Evolutionary conservation across 35 echinoderm and acorn worm species (phyloP).

Genomic region (Amphiura filiformis): DNA sequence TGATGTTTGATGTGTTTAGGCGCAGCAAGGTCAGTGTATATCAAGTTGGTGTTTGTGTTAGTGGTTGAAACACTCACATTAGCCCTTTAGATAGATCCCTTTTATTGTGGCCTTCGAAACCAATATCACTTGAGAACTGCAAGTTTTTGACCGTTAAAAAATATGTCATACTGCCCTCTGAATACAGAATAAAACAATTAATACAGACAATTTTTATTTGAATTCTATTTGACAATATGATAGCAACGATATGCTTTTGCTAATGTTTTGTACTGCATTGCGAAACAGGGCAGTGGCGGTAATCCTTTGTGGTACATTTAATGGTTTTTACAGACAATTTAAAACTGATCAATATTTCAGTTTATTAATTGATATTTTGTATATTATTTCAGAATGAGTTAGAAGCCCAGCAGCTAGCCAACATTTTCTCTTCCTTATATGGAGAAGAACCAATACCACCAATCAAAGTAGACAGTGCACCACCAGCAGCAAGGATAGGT

Average conservation of each 20-base stretch:
- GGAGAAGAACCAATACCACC: conserved; percentile 53
- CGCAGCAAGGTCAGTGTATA: conserved; percentile 72
- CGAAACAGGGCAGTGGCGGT: too few relatives aligned
- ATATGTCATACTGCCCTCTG: too few relatives aligned
- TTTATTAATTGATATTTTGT: background rate
- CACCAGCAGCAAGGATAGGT: conserved; percentile 81
- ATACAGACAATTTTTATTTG: background rate
- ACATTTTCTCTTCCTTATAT: conserved; percentile 73
- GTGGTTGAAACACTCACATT: background rate
- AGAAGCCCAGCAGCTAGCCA: conserved; percentile 57
- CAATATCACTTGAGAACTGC: too few relatives aligned
- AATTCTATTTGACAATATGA: too few relatives aligned
- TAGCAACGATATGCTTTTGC: background rate
- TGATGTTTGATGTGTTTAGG: conserved; percentile 90
- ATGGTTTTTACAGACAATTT: too few relatives aligned
- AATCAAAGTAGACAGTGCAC: conserved; percentile 39
- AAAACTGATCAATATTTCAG: too few relatives aligned
- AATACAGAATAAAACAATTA: too few relatives aligned
- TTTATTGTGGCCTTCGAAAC: too few relatives aligned
- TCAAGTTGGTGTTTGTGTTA: background rate
- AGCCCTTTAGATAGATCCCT: too few relatives aligned
- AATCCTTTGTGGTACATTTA: too few relatives aligned
- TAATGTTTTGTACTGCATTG: too few relatives aligned
- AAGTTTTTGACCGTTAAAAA: too few relatives aligned
- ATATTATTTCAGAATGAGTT: conserved; percentile 76